Conservation (phyloP, 64 coral and sea anemone genomes). For the Montipora capricornis region DNA sequence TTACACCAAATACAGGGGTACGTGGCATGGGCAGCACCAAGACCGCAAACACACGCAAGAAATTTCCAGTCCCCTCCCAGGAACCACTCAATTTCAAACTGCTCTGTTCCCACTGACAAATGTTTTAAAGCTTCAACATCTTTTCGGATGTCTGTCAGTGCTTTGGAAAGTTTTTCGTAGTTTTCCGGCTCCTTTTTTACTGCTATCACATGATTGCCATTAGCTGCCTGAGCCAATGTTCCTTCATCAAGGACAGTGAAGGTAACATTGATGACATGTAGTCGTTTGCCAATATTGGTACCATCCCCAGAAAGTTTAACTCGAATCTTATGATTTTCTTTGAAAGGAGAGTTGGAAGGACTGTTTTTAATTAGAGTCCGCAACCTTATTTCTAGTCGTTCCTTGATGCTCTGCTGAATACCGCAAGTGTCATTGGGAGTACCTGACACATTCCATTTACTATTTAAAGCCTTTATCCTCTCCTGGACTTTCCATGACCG, state of each 20-base stretch:
- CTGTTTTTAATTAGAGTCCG: not conserved
- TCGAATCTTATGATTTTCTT: not conserved
- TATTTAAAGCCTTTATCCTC: slow-evolving; percentile 10
- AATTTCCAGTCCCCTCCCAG: slow-evolving; percentile 9
- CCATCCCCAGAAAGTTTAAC: not conserved
- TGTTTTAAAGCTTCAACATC: too few relatives aligned
- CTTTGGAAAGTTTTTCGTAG: slow-evolving; percentile 4
- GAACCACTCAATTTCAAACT: slow-evolving; percentile 29
- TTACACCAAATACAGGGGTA: slow-evolving; percentile 39
- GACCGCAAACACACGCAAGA: not conserved
- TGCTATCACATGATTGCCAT: slow-evolving; percentile 20
- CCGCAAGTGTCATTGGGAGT: slow-evolving; percentile 9
- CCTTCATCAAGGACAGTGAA: slow-evolving; percentile 8
- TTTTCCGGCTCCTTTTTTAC: not conserved
- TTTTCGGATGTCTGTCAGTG: not conserved
- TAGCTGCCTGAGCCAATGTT: not conserved
- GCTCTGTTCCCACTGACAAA: too few relatives aligned
- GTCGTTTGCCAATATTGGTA: not conserved
- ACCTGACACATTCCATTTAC: not conserved
- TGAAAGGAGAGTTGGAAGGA: not conserved
- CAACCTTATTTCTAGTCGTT: not conserved
- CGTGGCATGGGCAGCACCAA: not conserved
- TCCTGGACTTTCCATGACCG: not conserved
- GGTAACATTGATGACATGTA: not conserved
- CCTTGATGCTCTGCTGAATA: not conserved